Base-by-base conservation (phyloP, 2,797 vertebrate genomes). In the Acanthis flammea region DNA sequence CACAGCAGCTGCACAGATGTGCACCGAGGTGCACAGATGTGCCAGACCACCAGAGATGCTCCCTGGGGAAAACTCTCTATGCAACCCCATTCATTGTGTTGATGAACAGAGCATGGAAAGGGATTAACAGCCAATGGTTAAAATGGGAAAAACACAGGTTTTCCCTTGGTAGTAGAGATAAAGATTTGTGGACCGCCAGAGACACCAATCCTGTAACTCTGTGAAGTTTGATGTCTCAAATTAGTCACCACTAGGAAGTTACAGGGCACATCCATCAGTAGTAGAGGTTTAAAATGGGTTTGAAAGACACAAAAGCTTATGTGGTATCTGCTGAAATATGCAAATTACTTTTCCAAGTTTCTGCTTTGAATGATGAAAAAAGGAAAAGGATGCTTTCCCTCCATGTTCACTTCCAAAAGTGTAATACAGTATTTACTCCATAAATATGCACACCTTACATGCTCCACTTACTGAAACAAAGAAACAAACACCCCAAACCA, bases 21-120 rank as follows among this genome's bases (percentile, higher is more conserved):
- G 28, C 54, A 28, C 1, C 0, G 5, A 75, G 42, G 22, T 39
- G 28, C 54, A 28, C 1, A 0, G 5, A 75, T 39, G 22, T 35
- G 54, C 62, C 61, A 24, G 50, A 42, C 39, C 24, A 31, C 24
- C 25, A 10, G 54, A 51, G 31, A 16, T 1, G 3, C 18, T 79
- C 41, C 6, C 6, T 8, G 51, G 60, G 31, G 51, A 77, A 47
- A 54, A 24, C 54, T n/a, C 44, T 47, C 61, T 31, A 2, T 14
- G 60, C 41, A 42, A 82, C 50, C 31, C 48, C 37, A 37, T 31
- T 68, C 17, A 19, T 8, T 2, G 2, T 55, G 25, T 25, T 66
- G 35, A 62, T 66, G 77, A 76, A 68, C 3, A 45, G 7, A 54
- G 33, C 31, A 70, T 5, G 35, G 19, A 35, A 79, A 45, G 19